phyloP scores from a whole-genome alignment of 2,797 vertebrate species.

The Manis crassicaudata region DNA sequence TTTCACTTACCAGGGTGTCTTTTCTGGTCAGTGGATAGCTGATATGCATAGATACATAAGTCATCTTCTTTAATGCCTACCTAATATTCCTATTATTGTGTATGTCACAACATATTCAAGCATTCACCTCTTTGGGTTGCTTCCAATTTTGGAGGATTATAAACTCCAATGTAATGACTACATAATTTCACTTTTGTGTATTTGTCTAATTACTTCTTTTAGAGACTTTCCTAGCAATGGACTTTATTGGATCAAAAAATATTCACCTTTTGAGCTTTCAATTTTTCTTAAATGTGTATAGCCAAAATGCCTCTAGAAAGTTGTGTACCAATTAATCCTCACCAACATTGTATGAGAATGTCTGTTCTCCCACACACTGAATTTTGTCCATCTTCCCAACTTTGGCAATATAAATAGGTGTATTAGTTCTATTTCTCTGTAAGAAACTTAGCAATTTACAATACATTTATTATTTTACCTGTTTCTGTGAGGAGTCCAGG shows the following conservation, averaged over 20 bases:
- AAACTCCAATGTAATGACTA: conserved; percentile 5
- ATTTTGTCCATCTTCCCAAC: not conserved
- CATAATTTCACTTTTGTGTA: not conserved
- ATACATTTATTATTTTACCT: not conserved
- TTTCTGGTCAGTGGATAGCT: not conserved
- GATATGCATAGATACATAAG: not conserved
- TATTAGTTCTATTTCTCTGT: not conserved
- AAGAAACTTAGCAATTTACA: not conserved
- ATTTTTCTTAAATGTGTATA: not conserved
- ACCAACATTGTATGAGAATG: not conserved
- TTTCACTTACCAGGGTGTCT: not conserved
- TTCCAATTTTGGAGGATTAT: not conserved
- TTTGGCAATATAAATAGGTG: not conserved
- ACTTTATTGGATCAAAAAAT: not conserved
- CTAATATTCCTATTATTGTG: not conserved
- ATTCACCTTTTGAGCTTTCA: not conserved
- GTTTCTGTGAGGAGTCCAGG: not conserved
- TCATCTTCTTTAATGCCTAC: not conserved
- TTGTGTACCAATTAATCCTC: not conserved
- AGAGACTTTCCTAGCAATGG: not conserved
- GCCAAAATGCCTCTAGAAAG: not conserved
- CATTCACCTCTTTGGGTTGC: not conserved
- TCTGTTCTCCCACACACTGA: not conserved
- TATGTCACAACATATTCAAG: not conserved
- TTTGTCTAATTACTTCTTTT: conserved; percentile 1